phyloP scores from a whole-genome alignment of 2,888 invertebrate species.

The Corythucha ciliata region DNA sequence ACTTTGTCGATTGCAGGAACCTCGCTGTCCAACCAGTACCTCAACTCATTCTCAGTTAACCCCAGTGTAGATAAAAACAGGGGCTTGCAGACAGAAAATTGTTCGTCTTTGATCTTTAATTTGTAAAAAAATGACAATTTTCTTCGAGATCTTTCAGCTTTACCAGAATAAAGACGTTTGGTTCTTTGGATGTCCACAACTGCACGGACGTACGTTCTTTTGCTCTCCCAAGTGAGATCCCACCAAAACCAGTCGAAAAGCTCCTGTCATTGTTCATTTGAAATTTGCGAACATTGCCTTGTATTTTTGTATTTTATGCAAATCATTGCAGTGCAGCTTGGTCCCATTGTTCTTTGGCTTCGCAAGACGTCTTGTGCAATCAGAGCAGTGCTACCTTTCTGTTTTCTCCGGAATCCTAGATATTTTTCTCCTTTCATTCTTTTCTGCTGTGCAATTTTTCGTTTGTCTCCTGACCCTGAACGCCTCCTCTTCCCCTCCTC shows the following conservation, averaged over 20 bases:
- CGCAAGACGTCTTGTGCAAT: neutral
- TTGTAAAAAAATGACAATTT: conserved; percentile 11
- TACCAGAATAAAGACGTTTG: neutral
- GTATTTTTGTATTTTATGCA: neutral
- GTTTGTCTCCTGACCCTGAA: conserved; percentile 5
- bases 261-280: neutral
- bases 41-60: neutral
- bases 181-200: conserved; percentile 4
- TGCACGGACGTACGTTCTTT: conserved; percentile 6
- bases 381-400: neutral
- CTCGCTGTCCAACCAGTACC: neutral
- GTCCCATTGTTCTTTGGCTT: neutral
- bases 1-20: neutral
- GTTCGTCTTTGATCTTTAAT: neutral
- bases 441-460: conserved; percentile 6
- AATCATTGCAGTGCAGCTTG: neutral
- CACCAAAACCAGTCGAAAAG: neutral
- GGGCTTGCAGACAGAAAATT: conserved; percentile 4
- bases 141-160: conserved; percentile 5
- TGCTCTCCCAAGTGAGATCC: conserved; percentile 5
- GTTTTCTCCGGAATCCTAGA: conserved; percentile 4
- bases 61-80: conserved; percentile 7
- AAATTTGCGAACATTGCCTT: neutral
- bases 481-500: conserved; percentile 1
- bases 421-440: conserved; percentile 4